Evolutionary conservation across 2,888 invertebrate species (phyloP), one percentile per base, ranked within the genome.

Genomic region (Scaptomyza polygonia): DNA sequence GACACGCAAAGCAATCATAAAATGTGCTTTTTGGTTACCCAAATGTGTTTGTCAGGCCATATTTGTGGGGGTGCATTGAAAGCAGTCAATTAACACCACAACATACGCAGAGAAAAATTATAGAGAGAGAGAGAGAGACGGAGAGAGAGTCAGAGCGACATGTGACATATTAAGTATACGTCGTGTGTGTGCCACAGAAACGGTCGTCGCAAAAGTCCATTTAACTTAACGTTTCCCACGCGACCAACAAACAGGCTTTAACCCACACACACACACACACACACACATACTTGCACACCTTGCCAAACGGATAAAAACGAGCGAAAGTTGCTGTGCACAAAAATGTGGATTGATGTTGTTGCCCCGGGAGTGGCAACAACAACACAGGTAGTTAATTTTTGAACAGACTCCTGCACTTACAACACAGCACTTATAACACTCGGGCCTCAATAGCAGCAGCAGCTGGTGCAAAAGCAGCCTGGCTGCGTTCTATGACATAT

Each of bases 181-280:
- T 61, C 67, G 45, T 58, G 66, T 64, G 58, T 48, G 62, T 49
- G 56, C 68, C 70, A 69, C 72, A 79, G 70, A 79, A 83, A 64
- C 73, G 72, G 25, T 45, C 43, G 68, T 57, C 87, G 82, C 84
- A 73, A 75, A 87, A 84, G 86, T 77, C 79, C 81, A 75, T 86
- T 87, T 87, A 85, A 84, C 71, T 77, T 87, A 83, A 87, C 85
- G 86, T 70, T 79, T 83, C 87, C 86, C 87, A 74, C 57, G 77
- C 80, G 87, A 62, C 67, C 72, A 51, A 62, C 67, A 72, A 36
- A 72, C 75, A 18, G 9, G 11, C n/a, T 16, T 16, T 40, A 67
- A 52, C 57, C 32, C 44, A 34, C 40, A 55, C n/a, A 59, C 27
- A 36, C n/a, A 39, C 34, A 40, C 39, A 34, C 16, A 30, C 45